These are phyloP conservation scores for Chascanopsetta lugubris DNA, from an alignment of 2,113 vertebrate genomes.

Conservation along the genomic window DNA sequence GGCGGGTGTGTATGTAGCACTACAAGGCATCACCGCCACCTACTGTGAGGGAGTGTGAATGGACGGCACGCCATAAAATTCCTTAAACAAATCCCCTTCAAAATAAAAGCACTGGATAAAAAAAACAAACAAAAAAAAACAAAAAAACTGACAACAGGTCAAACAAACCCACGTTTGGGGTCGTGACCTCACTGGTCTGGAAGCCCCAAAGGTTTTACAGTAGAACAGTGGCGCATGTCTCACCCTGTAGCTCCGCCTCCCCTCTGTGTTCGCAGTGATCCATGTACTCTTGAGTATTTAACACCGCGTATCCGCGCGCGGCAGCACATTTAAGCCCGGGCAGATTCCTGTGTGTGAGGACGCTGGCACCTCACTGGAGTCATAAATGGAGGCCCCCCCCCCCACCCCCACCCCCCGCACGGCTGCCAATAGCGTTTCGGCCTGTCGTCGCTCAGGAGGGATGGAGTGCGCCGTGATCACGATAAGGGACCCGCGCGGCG, in stretches of 20 bases:
- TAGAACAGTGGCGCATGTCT: not conserved
- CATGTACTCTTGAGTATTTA: not conserved
- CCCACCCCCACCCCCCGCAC: too few species aligned
- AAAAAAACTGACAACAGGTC: not conserved
- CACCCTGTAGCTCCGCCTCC: not conserved
- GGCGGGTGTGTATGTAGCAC: too few species aligned
- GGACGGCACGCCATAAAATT: too few species aligned
- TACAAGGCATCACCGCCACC: too few species aligned
- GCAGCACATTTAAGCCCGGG: conserved; percentile 6
- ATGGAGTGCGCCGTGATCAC: conserved; percentile 25
- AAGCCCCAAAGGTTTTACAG: conserved; percentile 13
- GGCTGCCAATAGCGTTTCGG: conserved; percentile 46
- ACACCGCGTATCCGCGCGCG: not conserved
- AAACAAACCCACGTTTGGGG: too few species aligned
- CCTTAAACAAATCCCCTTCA: too few species aligned
- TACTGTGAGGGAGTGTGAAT: too few species aligned
- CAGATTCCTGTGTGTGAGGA: not conserved
- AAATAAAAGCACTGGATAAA: too few species aligned
- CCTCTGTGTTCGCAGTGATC: not conserved
- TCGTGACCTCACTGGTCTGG: conserved; percentile 7
- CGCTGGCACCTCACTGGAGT: conserved; percentile 7
- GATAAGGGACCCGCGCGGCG: conserved; percentile 30
- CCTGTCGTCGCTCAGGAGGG: conserved; percentile 39
- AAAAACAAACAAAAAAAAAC: conserved; percentile 1
- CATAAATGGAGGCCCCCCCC: too few species aligned